Evolutionary conservation across 2,888 invertebrate genomes (phyloP).

Genomic region (Acanthosepion pharaonis): DNA sequence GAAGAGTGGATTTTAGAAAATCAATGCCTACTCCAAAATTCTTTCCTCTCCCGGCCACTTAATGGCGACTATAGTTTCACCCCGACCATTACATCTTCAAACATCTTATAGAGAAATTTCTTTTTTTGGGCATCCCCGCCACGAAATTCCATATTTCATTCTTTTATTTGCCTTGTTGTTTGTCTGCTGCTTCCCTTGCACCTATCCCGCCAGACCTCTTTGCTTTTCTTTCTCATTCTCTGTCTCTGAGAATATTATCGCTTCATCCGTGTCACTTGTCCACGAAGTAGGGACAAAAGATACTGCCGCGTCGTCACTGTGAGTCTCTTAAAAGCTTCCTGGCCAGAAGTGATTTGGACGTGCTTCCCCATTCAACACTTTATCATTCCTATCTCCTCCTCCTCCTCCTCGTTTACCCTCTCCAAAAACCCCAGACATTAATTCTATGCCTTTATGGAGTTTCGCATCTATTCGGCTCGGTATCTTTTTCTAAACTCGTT

Average conservation of each 20-base stretch:
- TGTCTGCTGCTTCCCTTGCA: background rate
- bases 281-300: background rate
- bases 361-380: background rate
- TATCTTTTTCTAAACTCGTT: background rate
- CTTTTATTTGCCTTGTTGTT: background rate
- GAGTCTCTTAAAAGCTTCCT: slow-evolving; percentile 33
- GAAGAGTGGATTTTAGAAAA: slow-evolving; percentile 4
- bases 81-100: background rate
- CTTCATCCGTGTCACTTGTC: background rate
- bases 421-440: slow-evolving; percentile 33
- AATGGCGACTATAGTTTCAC: background rate
- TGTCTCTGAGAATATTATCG: background rate
- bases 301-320: background rate
- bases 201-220: background rate
- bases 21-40: slow-evolving; percentile 7
- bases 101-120: background rate
- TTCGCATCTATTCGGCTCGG: background rate
- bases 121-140: background rate
- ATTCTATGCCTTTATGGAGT: slow-evolving; percentile 6
- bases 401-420: background rate
- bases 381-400: background rate
- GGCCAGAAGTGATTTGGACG: background rate
- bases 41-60: background rate
- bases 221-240: background rate
- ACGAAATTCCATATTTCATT: background rate